A percentile compares a stretch with the other conserved stretches of the same genome.
Conservation (phyloP, 2,888 invertebrate genomes). For the Dexiosoma caninum region DNA sequence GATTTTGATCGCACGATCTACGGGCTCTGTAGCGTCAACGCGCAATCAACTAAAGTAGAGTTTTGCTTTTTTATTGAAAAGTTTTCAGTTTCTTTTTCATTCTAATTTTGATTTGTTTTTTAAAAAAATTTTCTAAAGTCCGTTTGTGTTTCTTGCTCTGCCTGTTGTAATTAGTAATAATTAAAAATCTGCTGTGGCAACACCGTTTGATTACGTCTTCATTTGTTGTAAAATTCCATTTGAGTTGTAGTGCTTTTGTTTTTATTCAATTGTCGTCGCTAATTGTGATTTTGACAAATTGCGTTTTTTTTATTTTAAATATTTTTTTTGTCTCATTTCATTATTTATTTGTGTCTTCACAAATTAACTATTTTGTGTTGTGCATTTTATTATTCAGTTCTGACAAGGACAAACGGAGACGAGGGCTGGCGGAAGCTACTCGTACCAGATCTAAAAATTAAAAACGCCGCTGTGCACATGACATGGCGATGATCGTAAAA, state of each 20-base stretch:
- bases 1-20: no score
- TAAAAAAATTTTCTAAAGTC: no score
- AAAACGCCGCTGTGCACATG: constrained; percentile 19
- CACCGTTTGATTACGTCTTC: background rate
- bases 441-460: background rate
- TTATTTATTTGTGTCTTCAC: background rate
- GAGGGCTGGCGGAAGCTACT: background rate
- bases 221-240: background rate
- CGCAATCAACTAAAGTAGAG: no score
- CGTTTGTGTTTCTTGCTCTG: no score
- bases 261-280: no score
- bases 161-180: no score
- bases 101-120: no score
- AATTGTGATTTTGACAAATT: constrained; percentile 47
- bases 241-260: background rate
- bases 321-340: background rate
- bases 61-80: no score
- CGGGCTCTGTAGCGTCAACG: no score
- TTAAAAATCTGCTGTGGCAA: no score
- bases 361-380: constrained; percentile 24
- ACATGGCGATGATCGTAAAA: constrained; percentile 31
- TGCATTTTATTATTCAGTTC: background rate
- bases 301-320: constrained; percentile 54
- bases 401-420: background rate
- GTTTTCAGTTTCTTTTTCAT: no score